Evolutionary conservation across 92 coral and sea anemone genomes (phyloP).

Genomic region (Hydrozoanthus gracilis): DNA sequence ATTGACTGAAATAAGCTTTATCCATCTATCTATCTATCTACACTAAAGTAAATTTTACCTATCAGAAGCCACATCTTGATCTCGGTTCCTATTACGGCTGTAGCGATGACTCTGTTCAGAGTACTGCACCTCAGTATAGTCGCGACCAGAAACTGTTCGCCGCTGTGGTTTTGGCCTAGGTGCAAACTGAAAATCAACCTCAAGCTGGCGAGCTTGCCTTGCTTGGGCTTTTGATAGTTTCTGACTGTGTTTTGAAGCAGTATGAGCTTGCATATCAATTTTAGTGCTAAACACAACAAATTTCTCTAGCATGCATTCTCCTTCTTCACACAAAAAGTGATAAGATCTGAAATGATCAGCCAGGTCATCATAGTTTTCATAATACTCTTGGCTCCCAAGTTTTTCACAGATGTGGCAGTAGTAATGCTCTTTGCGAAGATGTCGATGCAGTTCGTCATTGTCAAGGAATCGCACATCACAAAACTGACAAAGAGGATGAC

Average conservation of each 20-base stretch:
- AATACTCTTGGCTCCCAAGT: slow-evolving; percentile 91
- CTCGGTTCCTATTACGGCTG: slow-evolving; percentile 38
- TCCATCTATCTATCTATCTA: not conserved
- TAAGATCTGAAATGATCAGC: slow-evolving; percentile 80
- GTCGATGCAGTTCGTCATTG: slow-evolving; percentile 89
- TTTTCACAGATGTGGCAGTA: slow-evolving; percentile 98
- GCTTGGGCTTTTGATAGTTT: slow-evolving; percentile 92
- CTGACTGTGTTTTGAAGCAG: slow-evolving; percentile 77
- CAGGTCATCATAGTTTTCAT: slow-evolving; percentile 67
- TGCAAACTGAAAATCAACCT: slow-evolving; percentile 82
- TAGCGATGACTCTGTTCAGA: slow-evolving; percentile 73
- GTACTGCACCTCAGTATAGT: slow-evolving; percentile 68
- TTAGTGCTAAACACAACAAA: slow-evolving; percentile 94
- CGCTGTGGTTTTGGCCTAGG: slow-evolving; percentile 72
- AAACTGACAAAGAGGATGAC: slow-evolving; percentile 94
- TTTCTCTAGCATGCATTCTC: slow-evolving; percentile 82
- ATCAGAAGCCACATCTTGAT: slow-evolving; percentile 40
- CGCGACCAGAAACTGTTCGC: slow-evolving; percentile 72
- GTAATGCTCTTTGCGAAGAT: slow-evolving; percentile 91
- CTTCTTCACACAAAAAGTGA: slow-evolving; percentile 95
- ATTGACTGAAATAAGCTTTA: too few species aligned
- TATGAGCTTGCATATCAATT: slow-evolving; percentile 93
- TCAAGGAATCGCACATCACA: slow-evolving; percentile 92
- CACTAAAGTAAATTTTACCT: slow-evolving; percentile 24
- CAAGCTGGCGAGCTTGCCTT: slow-evolving; percentile 92